Percentiles rank a stretch among this genome's conserved stretches.
Evolutionary conservation across 2,888 invertebrate genomes (phyloP).

Genomic region (Drosophila koepferae): DNA sequence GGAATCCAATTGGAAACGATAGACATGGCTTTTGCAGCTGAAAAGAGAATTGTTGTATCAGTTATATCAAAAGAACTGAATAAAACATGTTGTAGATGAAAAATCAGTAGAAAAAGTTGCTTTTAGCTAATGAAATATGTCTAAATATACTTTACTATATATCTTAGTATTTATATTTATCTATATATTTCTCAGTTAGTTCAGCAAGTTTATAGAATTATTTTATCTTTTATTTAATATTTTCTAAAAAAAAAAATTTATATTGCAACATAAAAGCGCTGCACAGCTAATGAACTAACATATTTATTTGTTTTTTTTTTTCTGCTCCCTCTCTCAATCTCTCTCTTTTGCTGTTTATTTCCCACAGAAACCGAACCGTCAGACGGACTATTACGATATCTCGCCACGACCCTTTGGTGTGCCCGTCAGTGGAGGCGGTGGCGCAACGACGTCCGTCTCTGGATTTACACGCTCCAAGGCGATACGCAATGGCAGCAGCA

Average conservation of each 20-base stretch:
- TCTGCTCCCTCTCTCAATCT: not conserved
- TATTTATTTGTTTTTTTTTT: constrained; percentile 16
- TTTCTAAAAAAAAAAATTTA: constrained; percentile 7
- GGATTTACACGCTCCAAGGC: constrained; percentile 82
- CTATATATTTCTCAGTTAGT: not conserved
- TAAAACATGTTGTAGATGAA: not conserved
- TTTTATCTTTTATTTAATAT: constrained; percentile 3
- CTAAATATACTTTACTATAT: not conserved
- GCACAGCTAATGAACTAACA: constrained; percentile 52
- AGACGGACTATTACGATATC: constrained; percentile 84
- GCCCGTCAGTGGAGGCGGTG: constrained; percentile 49
- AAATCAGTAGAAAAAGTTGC: not conserved
- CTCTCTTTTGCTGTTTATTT: constrained; percentile 27
- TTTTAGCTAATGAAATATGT: too few species aligned
- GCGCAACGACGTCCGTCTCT: constrained; percentile 56
- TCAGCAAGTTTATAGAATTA: not conserved
- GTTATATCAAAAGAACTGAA: not conserved
- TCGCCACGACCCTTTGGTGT: constrained; percentile 85
- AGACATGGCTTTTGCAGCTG: not conserved
- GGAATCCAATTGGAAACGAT: not conserved
- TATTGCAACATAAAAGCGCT: constrained; percentile 10
- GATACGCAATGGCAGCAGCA: constrained; percentile 72
- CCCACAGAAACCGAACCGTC: constrained; percentile 82
- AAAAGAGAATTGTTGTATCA: not conserved
- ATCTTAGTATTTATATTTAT: not conserved